These are phyloP conservation scores for Pherbina coryleti DNA, from an alignment of 2,888 invertebrate genomes.

Conservation along the genomic window DNA sequence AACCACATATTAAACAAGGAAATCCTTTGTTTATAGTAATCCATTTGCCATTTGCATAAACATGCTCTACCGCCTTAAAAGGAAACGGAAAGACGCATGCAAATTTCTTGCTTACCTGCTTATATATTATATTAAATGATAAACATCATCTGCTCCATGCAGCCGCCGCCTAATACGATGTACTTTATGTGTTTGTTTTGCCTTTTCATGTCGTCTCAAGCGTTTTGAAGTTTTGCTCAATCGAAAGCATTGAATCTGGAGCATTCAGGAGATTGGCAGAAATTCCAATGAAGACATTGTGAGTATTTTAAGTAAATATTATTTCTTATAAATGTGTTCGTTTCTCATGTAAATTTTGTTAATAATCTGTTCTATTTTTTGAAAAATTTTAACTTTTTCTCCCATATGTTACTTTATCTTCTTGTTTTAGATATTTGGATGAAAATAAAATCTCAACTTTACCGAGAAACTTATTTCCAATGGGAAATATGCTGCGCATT, in stretches of 20 bases:
- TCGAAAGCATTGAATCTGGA: conserved; percentile 62
- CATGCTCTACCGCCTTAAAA: no score
- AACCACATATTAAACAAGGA: no score
- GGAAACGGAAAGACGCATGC: background rate
- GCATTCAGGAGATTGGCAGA: conserved; percentile 65
- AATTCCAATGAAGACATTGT: conserved; percentile 63
- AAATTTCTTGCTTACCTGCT: background rate
- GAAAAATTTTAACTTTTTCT: conserved; percentile 37
- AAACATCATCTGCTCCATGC: background rate
- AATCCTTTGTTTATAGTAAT: no score
- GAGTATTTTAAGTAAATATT: conserved; percentile 48
- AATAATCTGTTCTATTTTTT: conserved; percentile 23
- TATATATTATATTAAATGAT: background rate
- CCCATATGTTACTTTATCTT: conserved; percentile 13
- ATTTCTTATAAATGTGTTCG: background rate
- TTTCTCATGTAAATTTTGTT: background rate
- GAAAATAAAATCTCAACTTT: conserved; percentile 69
- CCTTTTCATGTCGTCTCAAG: conserved; percentile 55
- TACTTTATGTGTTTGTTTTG: conserved; percentile 31
- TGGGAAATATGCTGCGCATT: conserved; percentile 64
- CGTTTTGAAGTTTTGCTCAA: conserved; percentile 69
- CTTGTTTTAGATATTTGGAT: conserved; percentile 68
- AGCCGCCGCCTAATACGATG: background rate
- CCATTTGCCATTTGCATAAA: no score
- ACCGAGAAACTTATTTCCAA: conserved; percentile 67